Conservation (phyloP, 2,113 vertebrate species). For the Fregata magnificens region DNA sequence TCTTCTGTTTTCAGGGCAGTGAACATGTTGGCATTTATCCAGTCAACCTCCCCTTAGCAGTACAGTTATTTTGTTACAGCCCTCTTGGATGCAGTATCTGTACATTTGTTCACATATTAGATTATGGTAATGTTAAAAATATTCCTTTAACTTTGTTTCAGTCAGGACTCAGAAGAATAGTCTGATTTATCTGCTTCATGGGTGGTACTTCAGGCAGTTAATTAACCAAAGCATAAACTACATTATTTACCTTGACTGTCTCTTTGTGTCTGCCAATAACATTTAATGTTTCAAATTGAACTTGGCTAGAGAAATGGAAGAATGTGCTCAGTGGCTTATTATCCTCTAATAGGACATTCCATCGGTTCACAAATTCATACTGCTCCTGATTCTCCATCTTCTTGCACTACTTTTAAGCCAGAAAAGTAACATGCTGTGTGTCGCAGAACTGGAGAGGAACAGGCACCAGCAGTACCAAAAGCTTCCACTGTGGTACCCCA, state of each 20-base stretch:
- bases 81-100: not conserved
- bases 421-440: not conserved
- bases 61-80: not conserved
- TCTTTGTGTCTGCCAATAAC: conserved; percentile 62
- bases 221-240: conserved; percentile 21
- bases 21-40: not conserved
- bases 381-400: not conserved
- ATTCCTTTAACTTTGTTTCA: conserved; percentile 41
- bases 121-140: conserved; percentile 34
- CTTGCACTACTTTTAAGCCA: not conserved
- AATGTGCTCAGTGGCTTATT: conserved; percentile 41
- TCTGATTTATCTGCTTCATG: conserved; percentile 30
- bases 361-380: not conserved
- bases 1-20: not conserved
- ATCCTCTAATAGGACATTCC: not conserved
- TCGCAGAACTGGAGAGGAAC: not conserved
- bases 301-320: conserved; percentile 59
- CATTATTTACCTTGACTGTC: conserved; percentile 35
- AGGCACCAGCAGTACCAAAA: not conserved
- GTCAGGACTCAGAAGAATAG: conserved; percentile 3
- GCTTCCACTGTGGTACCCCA: not conserved
- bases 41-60: not conserved
- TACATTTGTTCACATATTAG: conserved; percentile 19
- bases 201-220: conserved; percentile 16
- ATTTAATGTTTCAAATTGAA: conserved; percentile 56